Evolutionary conservation across 2,113 vertebrate genomes (phyloP).

Genomic region (Aviceda subcristata): DNA sequence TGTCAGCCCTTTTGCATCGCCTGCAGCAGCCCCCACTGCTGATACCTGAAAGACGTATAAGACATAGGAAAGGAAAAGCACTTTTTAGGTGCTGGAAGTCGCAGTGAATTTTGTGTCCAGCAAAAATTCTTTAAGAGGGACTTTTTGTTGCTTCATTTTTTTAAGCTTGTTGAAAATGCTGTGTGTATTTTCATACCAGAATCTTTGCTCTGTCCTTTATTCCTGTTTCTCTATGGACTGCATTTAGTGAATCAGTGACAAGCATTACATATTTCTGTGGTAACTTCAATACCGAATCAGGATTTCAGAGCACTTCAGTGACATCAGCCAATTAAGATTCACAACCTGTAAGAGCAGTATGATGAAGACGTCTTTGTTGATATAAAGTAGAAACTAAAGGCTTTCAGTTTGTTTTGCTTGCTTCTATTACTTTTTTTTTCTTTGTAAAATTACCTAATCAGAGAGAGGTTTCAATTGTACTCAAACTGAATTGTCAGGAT

Average conservation of each 20-base stretch:
- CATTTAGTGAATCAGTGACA: background rate
- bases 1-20: background rate
- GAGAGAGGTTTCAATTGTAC: background rate
- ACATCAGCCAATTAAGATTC: background rate
- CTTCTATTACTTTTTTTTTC: fast-evolving
- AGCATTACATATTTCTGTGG: background rate
- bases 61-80: background rate
- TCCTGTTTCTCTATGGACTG: background rate
- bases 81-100: background rate
- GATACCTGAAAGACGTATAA: fast-evolving
- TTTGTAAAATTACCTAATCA: background rate
- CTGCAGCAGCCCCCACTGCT: background rate
- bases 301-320: background rate
- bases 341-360: background rate
- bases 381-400: background rate
- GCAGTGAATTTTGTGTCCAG: background rate
- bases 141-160: background rate
- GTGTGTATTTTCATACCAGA: background rate
- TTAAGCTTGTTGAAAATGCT: background rate
- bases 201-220: background rate
- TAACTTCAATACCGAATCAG: background rate
- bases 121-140: background rate
- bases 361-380: background rate
- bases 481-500: background rate
- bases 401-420: background rate